A percentile compares a stretch with the other conserved stretches of the same genome.
Conservation (phyloP, 92 coral and sea anemone species). For the Paragorgia papillata region DNA sequence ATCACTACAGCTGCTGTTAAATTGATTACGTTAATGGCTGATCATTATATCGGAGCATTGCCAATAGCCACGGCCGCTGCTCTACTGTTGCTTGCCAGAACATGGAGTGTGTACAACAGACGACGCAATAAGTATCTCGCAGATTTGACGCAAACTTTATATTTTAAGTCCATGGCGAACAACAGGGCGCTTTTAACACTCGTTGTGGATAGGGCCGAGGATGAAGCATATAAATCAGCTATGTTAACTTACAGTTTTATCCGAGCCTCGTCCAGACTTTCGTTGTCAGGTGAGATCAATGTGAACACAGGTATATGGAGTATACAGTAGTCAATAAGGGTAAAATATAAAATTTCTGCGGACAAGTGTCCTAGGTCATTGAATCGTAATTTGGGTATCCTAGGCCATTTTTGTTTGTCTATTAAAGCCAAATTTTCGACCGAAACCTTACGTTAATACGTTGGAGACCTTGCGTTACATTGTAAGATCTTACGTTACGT, state of each 20-base stretch:
- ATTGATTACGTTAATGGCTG: slow-evolving; percentile 74
- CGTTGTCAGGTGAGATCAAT: slow-evolving; percentile 52
- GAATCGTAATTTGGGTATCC: too few relatives aligned
- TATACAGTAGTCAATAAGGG: too few relatives aligned
- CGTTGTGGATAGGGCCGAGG: slow-evolving; percentile 80
- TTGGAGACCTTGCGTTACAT: too few relatives aligned
- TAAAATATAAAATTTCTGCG: too few relatives aligned
- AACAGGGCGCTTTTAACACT: slow-evolving; percentile 81
- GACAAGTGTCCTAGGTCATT: too few relatives aligned
- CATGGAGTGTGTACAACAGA: slow-evolving; percentile 83
- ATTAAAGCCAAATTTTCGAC: too few relatives aligned
- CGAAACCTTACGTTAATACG: too few relatives aligned
- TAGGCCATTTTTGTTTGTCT: too few relatives aligned
- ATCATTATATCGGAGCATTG: slow-evolving; percentile 65
- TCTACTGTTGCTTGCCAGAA: slow-evolving; percentile 63
- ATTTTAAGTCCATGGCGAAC: slow-evolving; percentile 85
- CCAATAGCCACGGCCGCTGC: slow-evolving; percentile 72
- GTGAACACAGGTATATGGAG: neutral
- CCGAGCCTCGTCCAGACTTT: slow-evolving; percentile 62
- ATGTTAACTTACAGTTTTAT: slow-evolving; percentile 79
- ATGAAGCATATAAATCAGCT: slow-evolving; percentile 73
- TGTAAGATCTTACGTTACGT: too few relatives aligned
- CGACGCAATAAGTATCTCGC: slow-evolving; percentile 81
- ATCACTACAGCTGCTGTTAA: slow-evolving; percentile 66
- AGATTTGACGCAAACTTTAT: slow-evolving; percentile 72